Base-by-base conservation (phyloP, 2,113 vertebrate genomes). In the Mungos mungo region DNA sequence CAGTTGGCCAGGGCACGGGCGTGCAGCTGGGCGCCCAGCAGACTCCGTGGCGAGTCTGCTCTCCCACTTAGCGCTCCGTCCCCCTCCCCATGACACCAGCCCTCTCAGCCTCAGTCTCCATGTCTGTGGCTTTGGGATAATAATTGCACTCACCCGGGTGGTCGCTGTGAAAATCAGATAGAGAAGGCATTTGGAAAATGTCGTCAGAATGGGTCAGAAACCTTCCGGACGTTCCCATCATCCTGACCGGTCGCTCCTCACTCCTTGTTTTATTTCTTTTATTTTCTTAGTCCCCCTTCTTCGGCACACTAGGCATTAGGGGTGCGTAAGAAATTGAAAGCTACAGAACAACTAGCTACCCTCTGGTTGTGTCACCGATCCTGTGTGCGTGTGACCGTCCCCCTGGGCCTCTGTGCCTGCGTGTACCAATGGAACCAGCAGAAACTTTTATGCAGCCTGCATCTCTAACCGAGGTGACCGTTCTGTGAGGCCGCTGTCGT, bases 381-480 rank as follows among this genome's bases (percentile, higher is more conserved):
- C 15, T 1, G 18, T 0, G 12, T 38, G n/a, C 33, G 71, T 38
- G 31, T 47, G 77, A 6, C 29, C 18, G 0, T 5, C 21, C 16
- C 52, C n/a, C 23, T 4, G 38, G 65, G 47, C 52, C 33, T 1
- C 57, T 0, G 1, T 1, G 19, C 57, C n/a, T 77, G 16, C 3
- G 0, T 2, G 1, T 45, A 0, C 5, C 3, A 10, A 0, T 0
- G 0, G 60, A 7, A 27, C 23, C 15, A 2, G 50, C 0, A 35
- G 16, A 19, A 18, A 27, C 33, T 0, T 1, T 0, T 1, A 0
- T 0, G 11, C 15, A 0, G 47, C 41, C 2, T 25, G 27, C 0
- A 2, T 6, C 63, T 31, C 63, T 1, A 0, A 6, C 41, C 19
- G 5, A 29, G 12, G 2, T 8, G 2, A 14, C 3, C 0, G 12